These are phyloP conservation scores for Tragelaphus strepsiceros DNA, from an alignment of 2,113 vertebrate species.

Conservation along the genomic window DNA sequence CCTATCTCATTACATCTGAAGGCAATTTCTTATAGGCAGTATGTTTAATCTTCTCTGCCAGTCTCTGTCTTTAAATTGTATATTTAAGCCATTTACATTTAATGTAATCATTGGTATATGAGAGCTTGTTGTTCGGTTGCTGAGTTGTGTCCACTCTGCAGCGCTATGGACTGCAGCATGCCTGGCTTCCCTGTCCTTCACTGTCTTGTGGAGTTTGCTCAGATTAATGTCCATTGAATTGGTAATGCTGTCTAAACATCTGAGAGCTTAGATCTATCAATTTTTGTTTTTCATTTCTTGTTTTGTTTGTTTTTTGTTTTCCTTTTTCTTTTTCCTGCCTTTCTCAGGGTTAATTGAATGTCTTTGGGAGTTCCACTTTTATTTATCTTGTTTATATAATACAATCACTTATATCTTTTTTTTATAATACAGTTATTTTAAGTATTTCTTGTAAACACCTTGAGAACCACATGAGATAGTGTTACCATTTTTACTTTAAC, in stretches of 20 bases:
- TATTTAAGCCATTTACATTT: background rate
- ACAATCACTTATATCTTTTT: background rate
- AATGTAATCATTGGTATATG: background rate
- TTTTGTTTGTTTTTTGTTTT: background rate
- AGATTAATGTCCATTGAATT: too few species aligned
- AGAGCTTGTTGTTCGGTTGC: background rate
- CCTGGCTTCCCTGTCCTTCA: too few species aligned
- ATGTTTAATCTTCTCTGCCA: background rate
- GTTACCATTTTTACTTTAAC: background rate
- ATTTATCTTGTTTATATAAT: background rate
- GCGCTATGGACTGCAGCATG: too few species aligned
- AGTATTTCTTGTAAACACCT: background rate
- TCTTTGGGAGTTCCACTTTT: background rate
- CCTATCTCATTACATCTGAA: background rate
- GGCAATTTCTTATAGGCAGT: background rate
- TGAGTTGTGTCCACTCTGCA: too few species aligned
- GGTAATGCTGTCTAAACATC: background rate
- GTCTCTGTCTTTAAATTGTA: background rate
- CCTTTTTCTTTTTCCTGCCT: background rate
- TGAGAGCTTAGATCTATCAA: background rate
- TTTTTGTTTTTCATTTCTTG: background rate
- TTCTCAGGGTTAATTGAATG: background rate
- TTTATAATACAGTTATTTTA: background rate
- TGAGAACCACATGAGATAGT: background rate
- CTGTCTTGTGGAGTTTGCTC: too few species aligned